Conservation (phyloP, 2,113 vertebrate species). For the Carassius auratus region DNA sequence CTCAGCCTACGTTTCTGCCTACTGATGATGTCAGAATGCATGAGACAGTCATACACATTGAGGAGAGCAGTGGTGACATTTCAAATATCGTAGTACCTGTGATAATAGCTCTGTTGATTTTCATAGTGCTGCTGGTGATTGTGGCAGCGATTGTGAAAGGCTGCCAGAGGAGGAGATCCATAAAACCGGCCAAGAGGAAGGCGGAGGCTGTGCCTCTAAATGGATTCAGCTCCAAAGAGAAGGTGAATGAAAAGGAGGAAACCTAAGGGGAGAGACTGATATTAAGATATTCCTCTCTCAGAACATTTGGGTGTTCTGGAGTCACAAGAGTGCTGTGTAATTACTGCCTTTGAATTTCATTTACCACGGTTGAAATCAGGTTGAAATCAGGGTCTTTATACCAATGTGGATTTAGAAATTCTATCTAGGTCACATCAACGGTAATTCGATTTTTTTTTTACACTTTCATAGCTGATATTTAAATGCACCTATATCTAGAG, state of each 20-base stretch:
- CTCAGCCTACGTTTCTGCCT: not conserved
- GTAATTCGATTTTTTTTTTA: constrained; percentile 3
- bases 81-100: constrained; percentile 60
- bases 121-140: constrained; percentile 63
- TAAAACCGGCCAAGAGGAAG: constrained; percentile 50
- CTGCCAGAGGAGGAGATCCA: constrained; percentile 59
- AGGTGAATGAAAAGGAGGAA: constrained; percentile 60
- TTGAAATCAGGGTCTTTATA: constrained; percentile 28
- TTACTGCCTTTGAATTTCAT: not conserved
- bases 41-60: not conserved
- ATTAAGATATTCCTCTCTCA: not conserved
- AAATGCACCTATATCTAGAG: not conserved
- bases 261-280: constrained; percentile 20
- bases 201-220: constrained; percentile 47
- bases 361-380: constrained; percentile 6
- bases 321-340: not conserved
- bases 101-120: constrained; percentile 57
- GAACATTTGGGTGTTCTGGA: not conserved
- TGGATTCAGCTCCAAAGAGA: constrained; percentile 51
- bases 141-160: constrained; percentile 64
- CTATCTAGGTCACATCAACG: not conserved
- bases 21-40: not conserved
- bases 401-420: not conserved
- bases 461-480: not conserved
- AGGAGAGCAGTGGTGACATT: not conserved